These are phyloP conservation scores for Sterrhoptilus dennistouni DNA, from an alignment of 2,113 vertebrate genomes.

Conservation along the genomic window DNA sequence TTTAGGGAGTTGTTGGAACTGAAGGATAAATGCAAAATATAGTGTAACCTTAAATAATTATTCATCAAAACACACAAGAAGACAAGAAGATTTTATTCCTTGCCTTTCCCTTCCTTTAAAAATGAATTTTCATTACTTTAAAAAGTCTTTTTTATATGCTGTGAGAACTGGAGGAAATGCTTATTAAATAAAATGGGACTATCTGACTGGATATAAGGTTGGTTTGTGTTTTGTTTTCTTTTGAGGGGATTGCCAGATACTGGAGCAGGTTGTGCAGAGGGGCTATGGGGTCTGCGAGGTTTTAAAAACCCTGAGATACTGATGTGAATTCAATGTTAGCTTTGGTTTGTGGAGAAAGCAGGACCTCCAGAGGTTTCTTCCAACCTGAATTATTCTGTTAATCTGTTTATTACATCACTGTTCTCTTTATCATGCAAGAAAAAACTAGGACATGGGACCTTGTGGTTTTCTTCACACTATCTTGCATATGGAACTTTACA, in stretches of 20 bases:
- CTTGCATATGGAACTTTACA: not conserved
- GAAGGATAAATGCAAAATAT: not conserved
- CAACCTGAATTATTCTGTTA: not conserved
- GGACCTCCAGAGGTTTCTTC: not conserved
- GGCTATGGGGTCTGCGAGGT: not conserved
- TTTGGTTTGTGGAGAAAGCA: not conserved
- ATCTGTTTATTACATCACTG: not conserved
- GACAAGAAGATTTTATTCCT: not conserved
- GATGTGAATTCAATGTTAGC: not conserved
- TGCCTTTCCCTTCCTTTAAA: not conserved
- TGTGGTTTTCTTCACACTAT: rapidly evolving
- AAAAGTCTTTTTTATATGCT: not conserved
- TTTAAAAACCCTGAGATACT: not conserved
- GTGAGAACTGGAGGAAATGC: not conserved
- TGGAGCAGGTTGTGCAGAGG: not conserved
- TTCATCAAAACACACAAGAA: not conserved
- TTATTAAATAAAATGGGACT: not conserved
- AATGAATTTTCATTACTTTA: not conserved
- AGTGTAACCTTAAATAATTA: not conserved
- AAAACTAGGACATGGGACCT: not conserved
- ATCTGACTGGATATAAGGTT: not conserved
- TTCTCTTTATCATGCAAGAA: not conserved
- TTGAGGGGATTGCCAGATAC: not conserved
- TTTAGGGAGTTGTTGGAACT: not conserved
- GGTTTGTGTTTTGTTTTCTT: not conserved